Evolutionary conservation across 2,888 invertebrate species (phyloP).

Genomic region (Caradrina kadenii): DNA sequence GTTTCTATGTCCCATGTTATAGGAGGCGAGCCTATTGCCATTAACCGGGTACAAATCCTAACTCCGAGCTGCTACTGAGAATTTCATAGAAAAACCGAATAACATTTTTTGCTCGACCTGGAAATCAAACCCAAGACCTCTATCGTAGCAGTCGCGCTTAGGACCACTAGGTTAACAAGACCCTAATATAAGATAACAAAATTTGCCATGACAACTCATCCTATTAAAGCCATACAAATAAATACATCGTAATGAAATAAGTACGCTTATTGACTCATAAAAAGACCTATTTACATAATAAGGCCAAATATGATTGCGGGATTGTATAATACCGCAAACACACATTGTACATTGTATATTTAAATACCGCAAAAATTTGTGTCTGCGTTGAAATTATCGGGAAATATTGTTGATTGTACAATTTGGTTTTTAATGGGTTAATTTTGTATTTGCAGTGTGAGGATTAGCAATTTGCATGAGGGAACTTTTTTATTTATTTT

Average conservation of each 20-base stretch:
- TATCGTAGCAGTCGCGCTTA: no score
- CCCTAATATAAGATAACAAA: no score
- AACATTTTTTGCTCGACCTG: no score
- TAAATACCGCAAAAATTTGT: constrained; percentile 24
- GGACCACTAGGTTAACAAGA: no score
- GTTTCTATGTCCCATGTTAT: no score
- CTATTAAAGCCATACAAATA: not conserved
- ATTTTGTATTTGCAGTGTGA: not conserved
- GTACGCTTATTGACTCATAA: constrained; percentile 31
- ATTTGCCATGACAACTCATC: not conserved
- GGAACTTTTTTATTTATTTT: not conserved
- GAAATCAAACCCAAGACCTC: no score
- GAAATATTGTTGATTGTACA: constrained; percentile 14
- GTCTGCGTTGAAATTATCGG: constrained; percentile 1
- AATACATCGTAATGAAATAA: constrained; percentile 26
- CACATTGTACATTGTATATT: constrained; percentile 18
- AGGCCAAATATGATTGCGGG: constrained; percentile 24
- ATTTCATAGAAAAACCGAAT: no score
- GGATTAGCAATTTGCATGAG: not conserved
- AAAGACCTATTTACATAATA: constrained; percentile 40
- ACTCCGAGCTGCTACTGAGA: no score
- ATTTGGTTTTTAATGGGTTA: not conserved
- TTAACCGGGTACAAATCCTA: no score
- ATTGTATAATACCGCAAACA: constrained; percentile 11
- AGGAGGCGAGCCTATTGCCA: no score